Base-by-base conservation (phyloP, 2,797 vertebrate species). In the Pipistrellus pygmaeus region DNA sequence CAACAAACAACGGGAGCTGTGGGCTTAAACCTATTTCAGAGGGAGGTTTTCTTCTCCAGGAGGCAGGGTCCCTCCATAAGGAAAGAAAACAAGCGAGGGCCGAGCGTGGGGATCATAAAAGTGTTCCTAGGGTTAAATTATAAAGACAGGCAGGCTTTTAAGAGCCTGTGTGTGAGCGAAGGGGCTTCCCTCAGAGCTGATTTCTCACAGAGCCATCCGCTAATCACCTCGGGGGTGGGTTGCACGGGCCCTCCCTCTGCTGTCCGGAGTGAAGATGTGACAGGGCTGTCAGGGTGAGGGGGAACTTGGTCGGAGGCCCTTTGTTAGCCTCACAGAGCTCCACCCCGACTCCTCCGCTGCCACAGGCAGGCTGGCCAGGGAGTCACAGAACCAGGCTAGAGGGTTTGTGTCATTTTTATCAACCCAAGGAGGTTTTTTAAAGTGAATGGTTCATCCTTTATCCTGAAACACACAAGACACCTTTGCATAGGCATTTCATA, bases 351-450 rank as follows among this genome's bases (percentile, higher is more conserved):
- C 97, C 98, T 98, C 98, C 91, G 98, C 97, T 97, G 98, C 97
- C 98, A 97, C 97, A 98, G 98, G 98, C 98, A 98, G 98, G 98
- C 80, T 97, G 98, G 98, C 98, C 98, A 97, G 97, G 96, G 97
- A 97, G 83, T 89, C 90, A 71, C 77, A 88, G 69, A 96, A 96
- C 98, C 97, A 20, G 1, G 38, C 91, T 80, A 90, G 96, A 57
- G 64, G 80, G 96, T 97, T 71, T 90, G 38, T 89, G 8, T 84
- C 10, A 10, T 77, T 96, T 96, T 96, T 94, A 85, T 60, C 69
- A 78, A 88, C 5, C 18, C 85, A 66, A 35, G 46, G 38, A 76
- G 38, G 87, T 46, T 55, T 72, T 73, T n/a, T 12, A 6, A 94
- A 94, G 53, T 77, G 76, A 86, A 95, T 46, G 68, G 80, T 53